Evolutionary conservation across 2,888 invertebrate species (phyloP), one percentile per base, ranked within the genome.

Genomic region (Acleris cristana): DNA sequence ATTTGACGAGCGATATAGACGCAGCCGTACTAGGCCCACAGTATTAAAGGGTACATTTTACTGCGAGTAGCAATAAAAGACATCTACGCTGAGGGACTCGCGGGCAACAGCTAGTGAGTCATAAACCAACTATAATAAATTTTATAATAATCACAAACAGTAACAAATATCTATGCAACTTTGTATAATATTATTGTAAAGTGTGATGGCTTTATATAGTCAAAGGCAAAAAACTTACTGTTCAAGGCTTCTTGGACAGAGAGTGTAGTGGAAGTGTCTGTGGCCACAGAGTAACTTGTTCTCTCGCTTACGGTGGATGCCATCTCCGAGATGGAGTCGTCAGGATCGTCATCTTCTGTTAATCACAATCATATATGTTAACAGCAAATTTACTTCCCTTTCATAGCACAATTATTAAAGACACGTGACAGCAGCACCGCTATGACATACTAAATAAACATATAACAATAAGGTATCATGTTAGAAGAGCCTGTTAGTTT

Each of bases 201-300:
- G 34, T 34, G 10, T 12, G n/a, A n/a, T n/a, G 34, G 34, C 12
- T 34, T 34, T 3, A 12, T 34, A 12, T 34, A 14, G 12, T 0
- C 12, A 34, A 34, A 34, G 34, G 12, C 8, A 10, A 34, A 34
- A 34, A 40, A 14, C 40, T 82, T 80, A 92, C 92, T 92, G 76
- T 92, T 92, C 64, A 92, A 81, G 55, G 92, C 92, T 79, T 92
- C 92, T 81, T 92, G 91, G 49, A 92, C 90, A 49, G 92, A 92
- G 66, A 92, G 61, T 18, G 89, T 82, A 7, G 89, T 84, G 16
- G 92, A 91, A 52, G 84, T 85, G 60, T 92, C 92, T 10, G 90
- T 91, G 21, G 89, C 84, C 21, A 78, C 85, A n/a, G 92, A 92
- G 74, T 89, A 92, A 4, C 88, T 84, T 2, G 92, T 92, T 71